Evolutionary conservation across 2,888 invertebrate species (phyloP).

Genomic region (Stramonita haemastoma): DNA sequence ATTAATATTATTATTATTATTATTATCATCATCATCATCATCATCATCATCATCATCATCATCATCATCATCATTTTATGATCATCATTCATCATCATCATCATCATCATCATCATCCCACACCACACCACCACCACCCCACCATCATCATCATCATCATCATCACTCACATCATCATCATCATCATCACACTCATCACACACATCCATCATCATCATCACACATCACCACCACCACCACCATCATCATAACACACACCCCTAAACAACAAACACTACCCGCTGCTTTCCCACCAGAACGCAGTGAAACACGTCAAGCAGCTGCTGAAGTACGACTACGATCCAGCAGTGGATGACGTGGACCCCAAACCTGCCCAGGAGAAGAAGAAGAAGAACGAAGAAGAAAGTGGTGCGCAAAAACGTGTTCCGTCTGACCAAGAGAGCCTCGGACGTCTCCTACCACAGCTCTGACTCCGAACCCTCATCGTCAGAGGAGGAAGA

Average conservation of each 20-base stretch:
- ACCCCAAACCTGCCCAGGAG: constrained; percentile 22
- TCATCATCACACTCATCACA: too few relatives aligned
- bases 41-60: background rate
- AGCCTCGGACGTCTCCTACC: background rate
- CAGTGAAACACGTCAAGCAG: constrained; percentile 48
- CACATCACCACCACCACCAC: too few relatives aligned
- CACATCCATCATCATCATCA: too few relatives aligned
- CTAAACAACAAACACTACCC: too few relatives aligned
- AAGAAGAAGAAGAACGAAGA: constrained; percentile 26
- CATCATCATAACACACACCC: too few relatives aligned
- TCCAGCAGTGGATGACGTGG: constrained; percentile 40
- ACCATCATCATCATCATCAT: too few relatives aligned
- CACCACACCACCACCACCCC: too few relatives aligned
- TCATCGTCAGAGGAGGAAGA: constrained; percentile 29
- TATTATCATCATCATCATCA: background rate
- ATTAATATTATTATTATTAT: background rate
- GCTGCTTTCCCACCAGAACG: constrained; percentile 46
- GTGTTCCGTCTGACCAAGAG: constrained; percentile 42
- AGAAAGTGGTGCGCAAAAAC: constrained; percentile 25
- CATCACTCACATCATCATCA: too few relatives aligned
- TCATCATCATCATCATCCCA: too few relatives aligned
- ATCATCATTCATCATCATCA: too few relatives aligned
- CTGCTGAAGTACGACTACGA: constrained; percentile 51
- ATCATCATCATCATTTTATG: too few relatives aligned
- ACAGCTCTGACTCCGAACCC: constrained; percentile 17